Evolutionary conservation across 2,888 invertebrate genomes (phyloP), one percentile per base, ranked within the genome.

Genomic region (Melanophora roralis): DNA sequence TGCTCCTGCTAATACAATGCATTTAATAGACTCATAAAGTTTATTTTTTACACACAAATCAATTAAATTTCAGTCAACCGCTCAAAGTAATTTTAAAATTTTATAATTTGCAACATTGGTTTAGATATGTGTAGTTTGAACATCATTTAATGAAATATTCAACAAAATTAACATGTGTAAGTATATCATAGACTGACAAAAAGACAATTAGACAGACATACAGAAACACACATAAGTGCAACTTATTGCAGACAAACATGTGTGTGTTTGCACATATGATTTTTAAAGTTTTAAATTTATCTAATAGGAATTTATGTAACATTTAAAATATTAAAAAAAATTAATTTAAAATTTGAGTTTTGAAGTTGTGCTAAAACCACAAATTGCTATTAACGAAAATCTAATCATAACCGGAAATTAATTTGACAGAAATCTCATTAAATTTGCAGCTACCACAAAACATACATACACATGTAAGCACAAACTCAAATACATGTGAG

Each of bases 391-490:
- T 89, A 89, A 87, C 87, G 87, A 88, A 89, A 89, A 89, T 89
- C 89, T 89, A 89, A 89, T 89, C 89, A 89, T 89, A 88, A 89
- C 89, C 89, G 89, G 89, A 89, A 89, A 89, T 89, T 89, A 89
- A 89, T 89, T 89, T 89, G 89, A 89, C 89, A 89, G 89, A 88
- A 89, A 89, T 89, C 89, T 89, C 89, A 89, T 89, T 89, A 89
- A 89, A 89, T 89, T 89, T 87, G 86, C 88, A 89, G 85, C 85
- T 83, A 81, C 82, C 82, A 71, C 77, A 78, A 55, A 71, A 81
- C 65, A 78, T 81, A 71, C 73, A 45, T 59, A 49, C 11, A 40
- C 27, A 57, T 49, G 53, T 47, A 60, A 27, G 49, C 45, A 55
- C 16, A 36, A 49, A 62, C 38, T 36, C 23, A 64, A 36, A 27